Evolutionary conservation across 1,140 invertebrate genomes (phyloP).

Genomic region (Neoseiulus cucumeris): DNA sequence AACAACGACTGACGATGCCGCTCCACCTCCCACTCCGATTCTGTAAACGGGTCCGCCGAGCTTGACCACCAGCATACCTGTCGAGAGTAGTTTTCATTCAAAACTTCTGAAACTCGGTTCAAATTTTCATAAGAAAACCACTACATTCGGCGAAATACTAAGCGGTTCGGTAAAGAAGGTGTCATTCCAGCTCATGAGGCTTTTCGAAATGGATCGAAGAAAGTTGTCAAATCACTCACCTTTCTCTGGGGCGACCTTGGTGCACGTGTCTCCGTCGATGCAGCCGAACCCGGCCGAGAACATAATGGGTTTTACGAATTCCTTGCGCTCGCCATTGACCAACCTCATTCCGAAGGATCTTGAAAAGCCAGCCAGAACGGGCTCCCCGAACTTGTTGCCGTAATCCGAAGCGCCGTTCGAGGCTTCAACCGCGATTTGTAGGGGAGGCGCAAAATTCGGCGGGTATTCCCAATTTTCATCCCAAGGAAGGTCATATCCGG

Average conservation of each 20-base stretch:
- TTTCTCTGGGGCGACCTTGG: constrained; percentile 46
- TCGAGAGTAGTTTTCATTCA: too few species aligned
- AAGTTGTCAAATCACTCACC: constrained; percentile 28
- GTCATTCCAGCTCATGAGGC: too few species aligned
- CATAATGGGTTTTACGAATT: constrained; percentile 97
- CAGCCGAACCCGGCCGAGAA: constrained; percentile 86
- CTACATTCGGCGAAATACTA: too few species aligned
- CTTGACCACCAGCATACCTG: constrained; percentile 69
- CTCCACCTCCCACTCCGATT: constrained; percentile 89
- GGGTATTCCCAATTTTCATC: constrained; percentile 65
- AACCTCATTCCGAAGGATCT: constrained; percentile 65
- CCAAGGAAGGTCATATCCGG: constrained; percentile 69
- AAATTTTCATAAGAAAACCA: too few species aligned
- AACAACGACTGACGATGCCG: constrained; percentile 74
- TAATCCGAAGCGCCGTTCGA: constrained; percentile 96
- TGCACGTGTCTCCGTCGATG: constrained; percentile 54
- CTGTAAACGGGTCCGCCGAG: constrained; percentile 87
- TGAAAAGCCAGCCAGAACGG: constrained; percentile 70
- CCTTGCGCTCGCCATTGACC: constrained; percentile 44
- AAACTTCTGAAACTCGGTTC: too few species aligned
- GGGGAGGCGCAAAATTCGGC: constrained; percentile 63
- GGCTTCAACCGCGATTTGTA: constrained; percentile 74
- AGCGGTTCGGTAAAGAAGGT: too few species aligned
- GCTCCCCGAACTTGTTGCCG: constrained; percentile 97
- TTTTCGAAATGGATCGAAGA: too few species aligned